Conservation (phyloP, 2,888 invertebrate species). For the Lymantria dispar region DNA sequence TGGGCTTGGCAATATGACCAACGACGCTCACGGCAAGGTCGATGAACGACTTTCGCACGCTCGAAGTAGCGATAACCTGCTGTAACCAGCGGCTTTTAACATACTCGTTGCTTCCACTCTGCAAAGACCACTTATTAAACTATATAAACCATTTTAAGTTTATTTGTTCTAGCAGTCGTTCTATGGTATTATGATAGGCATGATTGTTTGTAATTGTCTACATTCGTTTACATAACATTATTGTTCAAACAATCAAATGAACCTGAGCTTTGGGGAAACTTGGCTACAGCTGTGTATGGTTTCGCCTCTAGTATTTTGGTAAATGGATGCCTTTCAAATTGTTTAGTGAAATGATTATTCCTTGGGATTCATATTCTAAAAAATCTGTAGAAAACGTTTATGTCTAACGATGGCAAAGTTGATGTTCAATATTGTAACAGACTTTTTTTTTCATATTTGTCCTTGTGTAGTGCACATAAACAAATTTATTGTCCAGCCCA, state of each 20-base stretch:
- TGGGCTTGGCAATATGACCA: slow-evolving; percentile 45
- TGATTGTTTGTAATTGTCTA: slow-evolving; percentile 16
- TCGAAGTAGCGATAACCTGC: slow-evolving; percentile 44
- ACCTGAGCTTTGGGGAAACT: not conserved
- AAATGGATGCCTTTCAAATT: not conserved
- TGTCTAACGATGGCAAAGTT: too few species aligned
- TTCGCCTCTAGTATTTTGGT: not conserved
- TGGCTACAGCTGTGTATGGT: slow-evolving; percentile 1
- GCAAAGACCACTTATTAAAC: slow-evolving; percentile 20
- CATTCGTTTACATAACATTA: slow-evolving; percentile 7
- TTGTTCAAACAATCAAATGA: slow-evolving; percentile 8
- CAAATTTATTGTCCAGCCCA: too few species aligned
- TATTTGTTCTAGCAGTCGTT: not conserved
- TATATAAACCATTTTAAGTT: slow-evolving; percentile 9
- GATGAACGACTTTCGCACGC: slow-evolving; percentile 80
- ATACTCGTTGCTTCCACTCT: slow-evolving; percentile 37
- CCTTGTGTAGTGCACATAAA: too few species aligned
- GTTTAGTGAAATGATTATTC: not conserved
- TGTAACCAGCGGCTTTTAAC: slow-evolving; percentile 38
- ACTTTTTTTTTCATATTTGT: too few species aligned
- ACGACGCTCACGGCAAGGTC: slow-evolving; percentile 70
- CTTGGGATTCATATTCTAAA: too few species aligned
- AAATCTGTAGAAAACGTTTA: too few species aligned
- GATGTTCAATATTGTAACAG: too few species aligned
- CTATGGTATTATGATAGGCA: not conserved